These are phyloP conservation scores for Eupelmus urozonus DNA, from an alignment of 2,888 invertebrate species.

Conservation along the genomic window DNA sequence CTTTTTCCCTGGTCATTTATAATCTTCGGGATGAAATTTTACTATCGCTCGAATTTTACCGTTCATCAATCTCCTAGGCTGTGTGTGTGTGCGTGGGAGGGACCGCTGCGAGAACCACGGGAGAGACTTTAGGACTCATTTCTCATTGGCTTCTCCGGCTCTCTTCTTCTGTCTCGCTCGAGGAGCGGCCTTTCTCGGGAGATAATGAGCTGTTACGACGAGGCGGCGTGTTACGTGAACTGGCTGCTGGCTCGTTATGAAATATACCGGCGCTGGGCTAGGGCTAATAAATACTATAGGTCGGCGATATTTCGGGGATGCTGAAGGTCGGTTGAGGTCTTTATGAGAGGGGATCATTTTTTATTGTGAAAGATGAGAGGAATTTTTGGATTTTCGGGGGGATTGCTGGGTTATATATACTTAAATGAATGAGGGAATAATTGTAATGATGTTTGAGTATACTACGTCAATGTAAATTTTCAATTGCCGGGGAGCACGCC, in stretches of 20 bases:
- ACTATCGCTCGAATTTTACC: slow-evolving; percentile 51
- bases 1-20: slow-evolving; percentile 34
- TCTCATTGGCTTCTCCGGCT: slow-evolving; percentile 39
- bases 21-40: slow-evolving; percentile 51
- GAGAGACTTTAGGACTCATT: slow-evolving; percentile 37
- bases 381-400: too few species aligned
- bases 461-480: too few species aligned
- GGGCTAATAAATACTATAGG: too few species aligned
- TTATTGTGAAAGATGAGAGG: too few species aligned
- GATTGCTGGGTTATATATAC: too few species aligned
- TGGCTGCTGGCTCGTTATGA: slow-evolving; percentile 29
- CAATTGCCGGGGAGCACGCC: too few species aligned
- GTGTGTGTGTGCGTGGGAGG: slow-evolving; percentile 5
- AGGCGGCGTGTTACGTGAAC: slow-evolving; percentile 37
- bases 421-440: too few species aligned
- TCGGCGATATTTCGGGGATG: too few species aligned
- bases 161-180: slow-evolving; percentile 9
- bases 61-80: slow-evolving; percentile 41
- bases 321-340: too few species aligned
- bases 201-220: slow-evolving; percentile 55
- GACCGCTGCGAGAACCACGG: background rate
- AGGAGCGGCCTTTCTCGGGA: background rate
- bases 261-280: slow-evolving; percentile 16
- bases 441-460: too few species aligned
- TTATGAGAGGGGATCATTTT: too few species aligned